A percentile compares a stretch with the other conserved stretches of the same genome.
Conservation (phyloP, 2,797 vertebrate species). For the Chelonia mydas region DNA sequence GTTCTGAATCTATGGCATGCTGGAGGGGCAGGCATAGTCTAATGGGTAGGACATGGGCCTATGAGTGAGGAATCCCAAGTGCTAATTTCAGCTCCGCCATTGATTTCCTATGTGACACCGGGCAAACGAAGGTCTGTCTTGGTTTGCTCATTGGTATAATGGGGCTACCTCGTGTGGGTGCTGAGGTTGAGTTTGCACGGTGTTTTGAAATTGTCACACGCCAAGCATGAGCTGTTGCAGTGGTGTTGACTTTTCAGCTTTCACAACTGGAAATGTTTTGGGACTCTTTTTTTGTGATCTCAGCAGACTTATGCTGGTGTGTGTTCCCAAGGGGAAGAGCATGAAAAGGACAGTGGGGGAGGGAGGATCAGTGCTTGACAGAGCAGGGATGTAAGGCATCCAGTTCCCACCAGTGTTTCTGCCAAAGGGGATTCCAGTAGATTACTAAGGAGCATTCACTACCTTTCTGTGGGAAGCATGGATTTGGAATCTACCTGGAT, state of each 20-base stretch:
- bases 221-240: not conserved
- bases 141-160: not conserved
- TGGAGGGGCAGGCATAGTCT: not conserved
- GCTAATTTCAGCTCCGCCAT: not conserved
- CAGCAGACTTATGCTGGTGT: accelerated
- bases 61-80: not conserved
- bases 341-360: not conserved
- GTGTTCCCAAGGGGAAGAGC: not conserved
- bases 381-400: not conserved
- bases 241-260: not conserved
- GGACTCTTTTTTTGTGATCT: not conserved
- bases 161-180: not conserved
- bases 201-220: not conserved
- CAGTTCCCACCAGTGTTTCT: not conserved
- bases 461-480: not conserved
- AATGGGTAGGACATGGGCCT: not conserved
- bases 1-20: not conserved
- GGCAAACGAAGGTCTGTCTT: not conserved
- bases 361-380: not conserved
- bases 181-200: not conserved
- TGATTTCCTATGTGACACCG: not conserved
- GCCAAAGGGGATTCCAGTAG: not conserved
- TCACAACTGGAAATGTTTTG: not conserved
- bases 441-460: not conserved
- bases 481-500: not conserved